Percentiles rank a stretch among this genome's conserved stretches.
Conservation (phyloP, 2,797 vertebrate species). For the Gastrophryne carolinensis region DNA sequence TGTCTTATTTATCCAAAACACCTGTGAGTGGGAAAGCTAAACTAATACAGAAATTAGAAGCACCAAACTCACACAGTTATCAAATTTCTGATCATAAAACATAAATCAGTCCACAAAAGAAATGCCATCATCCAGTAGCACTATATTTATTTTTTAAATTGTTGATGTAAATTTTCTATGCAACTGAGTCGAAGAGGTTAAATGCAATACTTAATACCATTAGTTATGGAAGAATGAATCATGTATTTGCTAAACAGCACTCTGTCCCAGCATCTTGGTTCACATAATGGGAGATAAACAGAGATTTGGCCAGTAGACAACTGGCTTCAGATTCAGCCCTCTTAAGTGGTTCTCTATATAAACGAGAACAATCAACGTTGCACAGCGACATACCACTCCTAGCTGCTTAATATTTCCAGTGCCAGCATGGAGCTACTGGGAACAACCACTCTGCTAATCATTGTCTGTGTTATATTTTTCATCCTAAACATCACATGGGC, state of each 20-base stretch:
- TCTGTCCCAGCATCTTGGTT: background rate
- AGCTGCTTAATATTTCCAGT: no score
- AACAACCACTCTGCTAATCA: background rate
- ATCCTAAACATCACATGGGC: background rate
- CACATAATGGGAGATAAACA: background rate
- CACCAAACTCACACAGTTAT: no score
- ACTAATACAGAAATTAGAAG: no score
- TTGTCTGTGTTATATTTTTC: background rate
- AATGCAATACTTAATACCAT: background rate
- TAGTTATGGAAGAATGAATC: background rate
- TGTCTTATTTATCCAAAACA: no score
- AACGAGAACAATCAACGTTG: background rate
- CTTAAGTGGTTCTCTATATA: background rate
- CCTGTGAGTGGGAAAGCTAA: no score
- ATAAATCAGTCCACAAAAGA: background rate
- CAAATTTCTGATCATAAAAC: background rate
- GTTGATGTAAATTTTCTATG: no score
- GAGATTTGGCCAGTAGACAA: background rate
- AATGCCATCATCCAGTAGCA: background rate
- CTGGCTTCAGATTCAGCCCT: background rate
- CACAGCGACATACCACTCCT: no score
- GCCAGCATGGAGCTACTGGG: conserved; percentile 10
- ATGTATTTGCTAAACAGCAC: background rate
- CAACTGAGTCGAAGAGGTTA: background rate
- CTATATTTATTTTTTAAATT: background rate